A percentile compares a stretch with the other conserved stretches of the same genome.
Evolutionary conservation across 2,888 invertebrate genomes (phyloP).

Genomic region (Agapostemon virescens): DNA sequence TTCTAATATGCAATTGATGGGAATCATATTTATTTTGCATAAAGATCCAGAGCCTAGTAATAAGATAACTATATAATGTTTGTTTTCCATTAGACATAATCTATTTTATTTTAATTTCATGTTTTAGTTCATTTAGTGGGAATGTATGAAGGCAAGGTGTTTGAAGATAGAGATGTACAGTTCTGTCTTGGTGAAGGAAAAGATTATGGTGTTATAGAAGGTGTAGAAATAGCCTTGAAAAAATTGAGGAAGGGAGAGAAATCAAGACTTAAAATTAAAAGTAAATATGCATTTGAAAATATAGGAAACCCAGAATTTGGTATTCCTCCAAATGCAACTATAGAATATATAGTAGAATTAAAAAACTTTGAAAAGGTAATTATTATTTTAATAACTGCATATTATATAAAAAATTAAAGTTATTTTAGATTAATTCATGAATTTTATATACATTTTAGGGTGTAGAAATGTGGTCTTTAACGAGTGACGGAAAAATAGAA

Average conservation of each 20-base stretch:
- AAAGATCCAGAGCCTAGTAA: neutral
- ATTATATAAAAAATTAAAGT: conserved; percentile 16
- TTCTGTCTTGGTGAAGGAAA: conserved; percentile 94
- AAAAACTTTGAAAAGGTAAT: conserved; percentile 90
- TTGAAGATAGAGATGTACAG: conserved; percentile 91
- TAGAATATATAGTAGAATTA: conserved; percentile 91
- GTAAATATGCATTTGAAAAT: conserved; percentile 90
- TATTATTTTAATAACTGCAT: conserved; percentile 21
- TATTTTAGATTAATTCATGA: neutral
- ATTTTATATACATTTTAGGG: conserved; percentile 80
- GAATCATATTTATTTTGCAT: neutral
- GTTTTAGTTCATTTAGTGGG: conserved; percentile 87
- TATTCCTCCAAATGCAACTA: conserved; percentile 89
- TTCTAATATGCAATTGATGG: neutral
- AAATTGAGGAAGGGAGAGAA: conserved; percentile 91
- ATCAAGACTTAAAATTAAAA: conserved; percentile 87
- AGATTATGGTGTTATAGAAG: conserved; percentile 88
- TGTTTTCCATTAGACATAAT: too few relatives aligned
- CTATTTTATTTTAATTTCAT: neutral
- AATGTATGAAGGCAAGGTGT: conserved; percentile 84
- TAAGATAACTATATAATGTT: neutral
- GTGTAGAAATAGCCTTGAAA: conserved; percentile 90
- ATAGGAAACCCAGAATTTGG: conserved; percentile 86
- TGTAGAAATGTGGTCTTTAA: conserved; percentile 92
- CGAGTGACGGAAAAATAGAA: conserved; percentile 88